A percentile compares a stretch with the other conserved stretches of the same genome.
These are phyloP conservation scores for Arctopsyche grandis DNA, from an alignment of 1,140 invertebrate species.

Conservation along the genomic window DNA sequence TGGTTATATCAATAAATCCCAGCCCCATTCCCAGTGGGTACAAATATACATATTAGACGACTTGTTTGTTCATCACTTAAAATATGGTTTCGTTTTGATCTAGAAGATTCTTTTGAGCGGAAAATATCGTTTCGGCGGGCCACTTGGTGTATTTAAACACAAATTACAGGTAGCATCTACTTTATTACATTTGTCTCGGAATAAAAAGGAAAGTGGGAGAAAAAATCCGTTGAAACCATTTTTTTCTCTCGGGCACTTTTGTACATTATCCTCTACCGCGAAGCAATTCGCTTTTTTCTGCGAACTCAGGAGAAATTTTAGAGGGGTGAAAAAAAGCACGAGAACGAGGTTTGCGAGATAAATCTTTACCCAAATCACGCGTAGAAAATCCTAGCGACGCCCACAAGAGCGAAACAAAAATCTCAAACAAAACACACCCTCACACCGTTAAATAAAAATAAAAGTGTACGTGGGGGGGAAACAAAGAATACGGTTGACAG, in stretches of 20 bases:
- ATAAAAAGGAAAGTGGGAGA: neutral
- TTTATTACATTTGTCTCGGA: conserved; percentile 28
- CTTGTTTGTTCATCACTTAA: no score
- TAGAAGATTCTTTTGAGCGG: no score
- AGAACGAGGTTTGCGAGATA: conserved; percentile 35
- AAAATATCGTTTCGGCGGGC: neutral
- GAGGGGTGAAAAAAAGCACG: conserved; percentile 23
- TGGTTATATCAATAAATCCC: no score
- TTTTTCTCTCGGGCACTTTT: conserved; percentile 15
- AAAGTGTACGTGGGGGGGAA: conserved; percentile 28
- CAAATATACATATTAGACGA: no score
- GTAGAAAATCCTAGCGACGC: conserved; percentile 36
- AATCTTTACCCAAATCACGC: conserved; percentile 46
- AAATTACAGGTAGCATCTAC: conserved; percentile 33
- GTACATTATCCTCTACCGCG: conserved; percentile 35
- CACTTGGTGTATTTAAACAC: conserved; percentile 12
- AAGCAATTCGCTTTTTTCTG: conserved; percentile 44
- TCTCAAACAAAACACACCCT: conserved; percentile 42
- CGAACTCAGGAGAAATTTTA: conserved; percentile 32
- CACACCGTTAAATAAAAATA: conserved; percentile 44
- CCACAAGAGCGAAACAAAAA: conserved; percentile 44
- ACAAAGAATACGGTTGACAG: conserved; percentile 44
- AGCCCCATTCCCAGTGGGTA: no score
- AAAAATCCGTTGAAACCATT: neutral
- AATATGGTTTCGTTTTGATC: no score